Base-by-base conservation (phyloP, 2,113 vertebrate species). In the Gila orcuttii region DNA sequence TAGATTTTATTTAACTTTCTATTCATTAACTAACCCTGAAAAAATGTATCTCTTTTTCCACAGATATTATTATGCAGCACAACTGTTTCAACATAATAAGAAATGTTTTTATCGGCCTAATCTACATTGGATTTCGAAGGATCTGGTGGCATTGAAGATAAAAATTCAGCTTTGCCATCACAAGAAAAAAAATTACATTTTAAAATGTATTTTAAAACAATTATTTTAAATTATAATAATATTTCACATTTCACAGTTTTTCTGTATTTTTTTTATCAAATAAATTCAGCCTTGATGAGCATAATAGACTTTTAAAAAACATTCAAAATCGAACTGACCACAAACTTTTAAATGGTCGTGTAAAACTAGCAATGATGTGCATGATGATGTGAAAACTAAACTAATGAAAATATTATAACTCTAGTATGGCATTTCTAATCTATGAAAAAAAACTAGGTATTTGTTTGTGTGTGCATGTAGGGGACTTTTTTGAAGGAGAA, bases 401-500 rank as follows among this genome's bases (percentile, higher is more conserved):
- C 21, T 23, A n/a, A 42, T 25, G 25, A 0, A 15, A 25, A 74
- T 25, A 7, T n/a, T 31, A 33, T 31, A 47, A 75, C 71, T 75
- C 6, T 57, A 57, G 28, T 59, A 42, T 42, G 21, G 3, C 12
- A 17, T 79, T 60, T 78, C 17, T 55, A 11, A 33, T 79, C 21
- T 17, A 2, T 31, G n/a, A 77, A 55, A 55, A 55, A 55, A 17
- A 23, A 25, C 10, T 42, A 42, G 4, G n/a, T 71, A 39, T 83
- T 19, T 82, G 4, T 78, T 3, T 55, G 21, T 84, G 31, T 68
- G 10, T 47, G 0, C 0, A 1, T 86, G 75, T 86, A 94, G 95
- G 94, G 36, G 93, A 95, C 80, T 94, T 95, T 91, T 95, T 95
- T 90, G 78, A 82, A 0, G 92, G 86, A n/a, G 94, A 94, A 4